Evolutionary conservation across 2,113 vertebrate genomes (phyloP).

Genomic region (Sturnira hondurensis): DNA sequence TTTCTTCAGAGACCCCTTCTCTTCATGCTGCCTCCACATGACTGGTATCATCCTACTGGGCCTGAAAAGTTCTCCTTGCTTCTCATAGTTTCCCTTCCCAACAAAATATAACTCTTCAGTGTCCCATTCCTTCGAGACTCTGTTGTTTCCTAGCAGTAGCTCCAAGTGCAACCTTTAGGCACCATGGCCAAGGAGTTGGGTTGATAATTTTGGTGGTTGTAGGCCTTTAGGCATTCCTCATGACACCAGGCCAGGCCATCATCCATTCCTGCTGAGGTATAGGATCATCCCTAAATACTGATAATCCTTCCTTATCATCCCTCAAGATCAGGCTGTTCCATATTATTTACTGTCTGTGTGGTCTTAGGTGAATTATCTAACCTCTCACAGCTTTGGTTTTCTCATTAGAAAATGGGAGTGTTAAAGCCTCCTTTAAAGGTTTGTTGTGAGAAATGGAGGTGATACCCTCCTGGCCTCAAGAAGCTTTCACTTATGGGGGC

Average conservation of each 20-base stretch:
- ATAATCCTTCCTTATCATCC: background rate
- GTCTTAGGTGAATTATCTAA: background rate
- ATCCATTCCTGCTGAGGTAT: background rate
- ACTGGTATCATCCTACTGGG: background rate
- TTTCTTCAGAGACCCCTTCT: background rate
- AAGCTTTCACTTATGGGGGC: background rate
- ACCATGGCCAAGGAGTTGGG: background rate
- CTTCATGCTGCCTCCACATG: background rate
- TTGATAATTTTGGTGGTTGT: background rate
- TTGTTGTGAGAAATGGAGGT: background rate
- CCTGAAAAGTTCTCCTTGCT: background rate
- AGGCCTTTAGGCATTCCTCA: background rate
- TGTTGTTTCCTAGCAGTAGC: background rate
- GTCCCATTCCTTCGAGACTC: background rate
- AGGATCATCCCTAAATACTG: background rate
- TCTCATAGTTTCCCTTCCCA: background rate
- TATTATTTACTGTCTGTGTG: background rate
- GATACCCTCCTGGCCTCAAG: background rate
- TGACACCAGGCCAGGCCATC: background rate
- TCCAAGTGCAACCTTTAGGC: background rate
- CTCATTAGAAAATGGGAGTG: slow-evolving; percentile 6
- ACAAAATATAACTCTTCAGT: background rate
- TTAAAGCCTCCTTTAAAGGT: background rate
- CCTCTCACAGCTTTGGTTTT: slow-evolving; percentile 5
- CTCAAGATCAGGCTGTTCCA: background rate